A percentile compares a stretch with the other conserved stretches of the same genome.
Conservation (phyloP, 2,797 vertebrate genomes). For the Masticophis lateralis region DNA sequence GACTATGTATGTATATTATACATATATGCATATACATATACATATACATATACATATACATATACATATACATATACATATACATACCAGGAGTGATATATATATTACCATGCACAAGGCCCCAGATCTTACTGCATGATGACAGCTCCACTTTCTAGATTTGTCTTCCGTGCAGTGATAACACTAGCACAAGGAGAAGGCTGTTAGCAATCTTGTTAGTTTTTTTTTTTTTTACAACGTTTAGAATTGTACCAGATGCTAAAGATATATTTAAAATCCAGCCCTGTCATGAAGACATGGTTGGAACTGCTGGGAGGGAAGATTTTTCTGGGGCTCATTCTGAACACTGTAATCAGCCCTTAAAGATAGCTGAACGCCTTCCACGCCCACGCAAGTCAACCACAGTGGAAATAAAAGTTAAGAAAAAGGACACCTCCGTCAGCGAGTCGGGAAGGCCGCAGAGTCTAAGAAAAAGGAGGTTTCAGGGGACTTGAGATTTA, state of each 20-base stretch:
- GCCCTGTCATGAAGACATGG: neutral
- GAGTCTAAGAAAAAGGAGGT: neutral
- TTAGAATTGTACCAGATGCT: slow-evolving; percentile 29
- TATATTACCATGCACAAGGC: neutral
- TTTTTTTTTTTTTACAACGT: slow-evolving; percentile 14
- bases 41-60: too few species aligned
- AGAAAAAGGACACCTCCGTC: neutral
- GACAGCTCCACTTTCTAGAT: slow-evolving; percentile 31
- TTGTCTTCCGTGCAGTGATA: slow-evolving; percentile 24
- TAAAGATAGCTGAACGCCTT: slow-evolving; percentile 19
- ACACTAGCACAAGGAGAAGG: slow-evolving; percentile 10
- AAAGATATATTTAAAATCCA: slow-evolving; percentile 14
- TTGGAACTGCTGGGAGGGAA: neutral
- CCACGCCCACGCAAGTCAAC: slow-evolving; percentile 16
- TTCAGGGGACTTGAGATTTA: neutral
- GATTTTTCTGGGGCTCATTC: slow-evolving; percentile 1
- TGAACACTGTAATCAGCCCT: slow-evolving; percentile 18
- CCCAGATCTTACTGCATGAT: slow-evolving; percentile 27
- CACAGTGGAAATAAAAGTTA: slow-evolving; percentile 21
- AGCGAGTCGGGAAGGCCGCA: neutral
- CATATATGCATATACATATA: too few species aligned
- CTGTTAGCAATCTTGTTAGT: slow-evolving; percentile 4
- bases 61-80: too few species aligned
- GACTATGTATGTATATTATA: too few species aligned
- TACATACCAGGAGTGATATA: neutral